Evolutionary conservation across 2,113 vertebrate genomes (phyloP).

Genomic region (Lophotis ruficrista): DNA sequence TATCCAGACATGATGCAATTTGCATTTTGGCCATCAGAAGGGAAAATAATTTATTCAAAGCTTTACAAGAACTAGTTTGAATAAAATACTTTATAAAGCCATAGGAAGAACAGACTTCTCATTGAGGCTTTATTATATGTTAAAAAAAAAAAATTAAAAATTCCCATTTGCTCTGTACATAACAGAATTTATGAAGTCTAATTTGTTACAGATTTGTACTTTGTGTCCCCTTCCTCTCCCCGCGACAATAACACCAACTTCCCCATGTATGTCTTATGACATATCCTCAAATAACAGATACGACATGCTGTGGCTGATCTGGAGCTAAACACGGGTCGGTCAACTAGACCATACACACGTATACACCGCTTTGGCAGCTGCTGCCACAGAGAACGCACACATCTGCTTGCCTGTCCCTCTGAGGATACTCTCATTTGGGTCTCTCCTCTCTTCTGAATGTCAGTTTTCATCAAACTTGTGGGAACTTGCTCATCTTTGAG

Average conservation of each 20-base stretch:
- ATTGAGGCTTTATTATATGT: background rate
- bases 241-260: conserved; percentile 36
- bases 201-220: background rate
- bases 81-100: background rate
- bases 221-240: conserved; percentile 4
- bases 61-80: background rate
- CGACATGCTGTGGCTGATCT: background rate
- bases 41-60: background rate
- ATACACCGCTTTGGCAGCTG: background rate
- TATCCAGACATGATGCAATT: background rate
- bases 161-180: background rate
- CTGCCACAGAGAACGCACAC: background rate
- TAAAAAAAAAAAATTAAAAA: background rate
- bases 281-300: conserved; percentile 18
- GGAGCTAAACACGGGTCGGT: background rate
- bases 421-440: background rate
- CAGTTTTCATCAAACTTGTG: background rate
- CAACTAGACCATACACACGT: accelerated
- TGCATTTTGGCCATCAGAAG: background rate
- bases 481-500: background rate
- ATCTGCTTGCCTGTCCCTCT: background rate
- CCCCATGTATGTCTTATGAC: conserved; percentile 38
- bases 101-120: background rate
- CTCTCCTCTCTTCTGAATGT: background rate
- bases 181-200: background rate